Evolutionary conservation across 2,797 vertebrate genomes (phyloP), one percentile per base, ranked within the genome.

Genomic region (Pipistrellus nathusii): DNA sequence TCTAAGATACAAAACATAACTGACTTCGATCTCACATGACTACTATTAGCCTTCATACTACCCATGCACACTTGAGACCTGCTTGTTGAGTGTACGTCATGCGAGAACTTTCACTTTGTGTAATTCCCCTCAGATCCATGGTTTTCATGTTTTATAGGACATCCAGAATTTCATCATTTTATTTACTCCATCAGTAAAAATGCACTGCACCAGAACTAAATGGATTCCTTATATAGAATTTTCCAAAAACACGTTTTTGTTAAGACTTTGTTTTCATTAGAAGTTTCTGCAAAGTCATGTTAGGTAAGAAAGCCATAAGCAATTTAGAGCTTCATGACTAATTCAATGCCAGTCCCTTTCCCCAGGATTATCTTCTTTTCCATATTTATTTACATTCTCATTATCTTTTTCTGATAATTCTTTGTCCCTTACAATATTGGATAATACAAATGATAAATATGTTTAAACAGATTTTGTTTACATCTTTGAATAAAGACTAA

Each of bases 231-330:
- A 38, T 5, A 44, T 1, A 93, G 46, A 85, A 73, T 85, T 75
- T 68, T 71, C 83, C 25, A 59, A 87, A 86, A 90, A 41, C 35
- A 2, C 32, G 75, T 82, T 66, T 66, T 85, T 81, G 38, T 93
- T 64, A 82, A 93, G 25, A 12, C 1, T 94, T 32, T 86, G 14
- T 23, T 92, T 95, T 46, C 71, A 46, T 41, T 72, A 78, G 59
- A 72, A 48, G 20, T 87, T 91, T 96, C 41, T 38, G 30, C 57
- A 85, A 88, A 95, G 66, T 80, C 38, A 41, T 44, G 20, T n/a
- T 55, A 71, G 21, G 12, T 69, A 46, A 81, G 69, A 78, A 82
- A 92, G 21, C 12, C 38, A 32, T 55, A 76, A 91, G 38, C 8
- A 53, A 44, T 82, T 82, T 82, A 10, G 27, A 80, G 69, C 38